Evolutionary conservation across 2,797 vertebrate species (phyloP).

Genomic region (Anniella stebbinsi): DNA sequence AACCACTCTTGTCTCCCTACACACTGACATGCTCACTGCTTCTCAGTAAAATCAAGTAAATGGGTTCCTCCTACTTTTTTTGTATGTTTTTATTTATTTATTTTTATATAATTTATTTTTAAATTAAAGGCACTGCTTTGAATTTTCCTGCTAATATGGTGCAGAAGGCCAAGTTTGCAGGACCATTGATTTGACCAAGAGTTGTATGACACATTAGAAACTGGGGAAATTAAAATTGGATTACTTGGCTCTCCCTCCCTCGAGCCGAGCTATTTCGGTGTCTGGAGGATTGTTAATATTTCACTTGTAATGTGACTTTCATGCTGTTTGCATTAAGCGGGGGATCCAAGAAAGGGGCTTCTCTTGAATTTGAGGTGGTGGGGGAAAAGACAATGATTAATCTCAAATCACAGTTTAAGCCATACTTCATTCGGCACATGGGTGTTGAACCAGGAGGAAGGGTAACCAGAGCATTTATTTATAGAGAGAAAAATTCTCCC

Average conservation of each 20-base stretch:
- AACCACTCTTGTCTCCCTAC: slow-evolving; percentile 24
- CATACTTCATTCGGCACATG: neutral
- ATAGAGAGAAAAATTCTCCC: slow-evolving; percentile 23
- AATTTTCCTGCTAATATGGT: slow-evolving; percentile 37
- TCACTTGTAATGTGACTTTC: slow-evolving; percentile 41
- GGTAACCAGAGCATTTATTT: slow-evolving; percentile 23
- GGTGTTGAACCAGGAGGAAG: neutral
- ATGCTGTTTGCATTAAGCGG: slow-evolving; percentile 7
- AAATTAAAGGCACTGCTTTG: slow-evolving; percentile 26
- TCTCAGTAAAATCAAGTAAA: slow-evolving; percentile 55
- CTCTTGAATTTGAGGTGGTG: slow-evolving; percentile 44
- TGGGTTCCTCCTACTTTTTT: slow-evolving; percentile 26
- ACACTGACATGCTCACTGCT: slow-evolving; percentile 19
- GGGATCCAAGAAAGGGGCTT: slow-evolving; percentile 19
- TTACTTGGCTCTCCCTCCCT: slow-evolving; percentile 28
- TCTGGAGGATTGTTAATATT: slow-evolving; percentile 51
- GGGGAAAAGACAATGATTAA: accelerated
- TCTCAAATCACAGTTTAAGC: slow-evolving; percentile 55
- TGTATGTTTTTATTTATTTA: neutral
- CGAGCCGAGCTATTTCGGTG: slow-evolving; percentile 44
- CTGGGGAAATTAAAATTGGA: slow-evolving; percentile 60
- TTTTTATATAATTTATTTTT: neutral
- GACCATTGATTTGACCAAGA: slow-evolving; percentile 49
- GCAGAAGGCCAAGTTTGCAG: neutral
- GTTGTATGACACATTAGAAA: slow-evolving; percentile 27